Conservation (phyloP, 2,888 invertebrate species). For the Mylabris sibirica region DNA sequence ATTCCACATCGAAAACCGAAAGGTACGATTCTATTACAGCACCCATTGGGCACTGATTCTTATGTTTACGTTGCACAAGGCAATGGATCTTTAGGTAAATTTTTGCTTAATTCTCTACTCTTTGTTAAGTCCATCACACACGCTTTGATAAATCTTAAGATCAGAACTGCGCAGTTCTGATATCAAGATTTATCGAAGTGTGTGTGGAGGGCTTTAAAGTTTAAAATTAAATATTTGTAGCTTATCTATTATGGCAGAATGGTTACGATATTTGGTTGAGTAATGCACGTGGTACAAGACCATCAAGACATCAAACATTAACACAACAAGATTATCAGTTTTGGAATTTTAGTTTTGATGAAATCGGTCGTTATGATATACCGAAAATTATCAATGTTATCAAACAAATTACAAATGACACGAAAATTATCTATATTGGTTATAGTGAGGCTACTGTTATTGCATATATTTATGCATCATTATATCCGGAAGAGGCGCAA, state of each 20-base stretch:
- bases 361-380: neutral
- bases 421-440: neutral
- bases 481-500: conserved; percentile 6
- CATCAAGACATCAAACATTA: neutral
- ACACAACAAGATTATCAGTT: neutral
- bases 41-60: neutral
- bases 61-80: neutral
- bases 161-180: no score
- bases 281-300: neutral
- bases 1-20: neutral
- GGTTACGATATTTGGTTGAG: conserved; percentile 7
- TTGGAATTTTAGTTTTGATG: neutral
- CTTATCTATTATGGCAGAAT: neutral
- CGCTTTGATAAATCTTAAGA: no score
- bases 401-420: neutral
- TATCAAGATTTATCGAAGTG: no score
- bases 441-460: neutral
- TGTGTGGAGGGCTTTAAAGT: no score
- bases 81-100: neutral
- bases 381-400: neutral
- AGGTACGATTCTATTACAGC: neutral
- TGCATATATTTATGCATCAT: neutral
- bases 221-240: no score
- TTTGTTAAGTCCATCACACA: no score
- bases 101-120: no score